Evolutionary conservation across 2,888 invertebrate species (phyloP), one percentile per base, ranked within the genome.

Genomic region (Lasioglossum zephyrum): DNA sequence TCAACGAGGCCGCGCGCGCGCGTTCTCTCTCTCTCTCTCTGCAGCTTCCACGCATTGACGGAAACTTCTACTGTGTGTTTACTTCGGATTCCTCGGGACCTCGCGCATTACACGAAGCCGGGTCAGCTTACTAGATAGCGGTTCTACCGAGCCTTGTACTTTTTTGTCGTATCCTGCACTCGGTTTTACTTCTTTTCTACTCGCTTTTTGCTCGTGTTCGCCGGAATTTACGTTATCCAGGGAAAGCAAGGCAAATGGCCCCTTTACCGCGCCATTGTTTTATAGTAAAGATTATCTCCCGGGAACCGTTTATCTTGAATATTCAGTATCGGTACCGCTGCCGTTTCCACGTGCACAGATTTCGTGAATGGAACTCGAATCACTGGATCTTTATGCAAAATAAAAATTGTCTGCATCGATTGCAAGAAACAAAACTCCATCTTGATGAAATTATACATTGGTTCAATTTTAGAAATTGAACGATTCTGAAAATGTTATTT

Each of bases 1-100:
- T 83, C 73, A n/a, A 78, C 75, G 73, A 70, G 72, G 73, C 79
- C 85, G 75, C 77, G 73, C 47, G 9, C 9, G n/a, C 53, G 18
- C 49, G 16, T 31, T 31, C 31, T 31, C 31, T 31, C 31, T n/a
- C n/a, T n/a, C 13, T 4, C 49, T 16, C 49, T 18, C 49, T n/a
- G 11, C n/a, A 26, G 49, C 39, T 66, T 41, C 72, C 39, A 73
- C 26, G 26, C 60, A 74, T 70, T 78, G 36, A 57, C 31, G n/a
- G 31, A 3, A 26, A 26, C 26, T 76, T 84, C 47, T 26, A 44
- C 22, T 16, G 11, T 41, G 49, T 4, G 74, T 26, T 73, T 39
- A 39, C 31, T 49, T 49, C 41, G 69, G 49, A 53, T 69, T 75
- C 53, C 44, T 49, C 69, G 77, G 36, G 31, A 69, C 11, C 18